A percentile compares a stretch with the other conserved stretches of the same genome.
phyloP scores from a whole-genome alignment of 1,140 invertebrate species.

The Drosophila subpulchrella region DNA sequence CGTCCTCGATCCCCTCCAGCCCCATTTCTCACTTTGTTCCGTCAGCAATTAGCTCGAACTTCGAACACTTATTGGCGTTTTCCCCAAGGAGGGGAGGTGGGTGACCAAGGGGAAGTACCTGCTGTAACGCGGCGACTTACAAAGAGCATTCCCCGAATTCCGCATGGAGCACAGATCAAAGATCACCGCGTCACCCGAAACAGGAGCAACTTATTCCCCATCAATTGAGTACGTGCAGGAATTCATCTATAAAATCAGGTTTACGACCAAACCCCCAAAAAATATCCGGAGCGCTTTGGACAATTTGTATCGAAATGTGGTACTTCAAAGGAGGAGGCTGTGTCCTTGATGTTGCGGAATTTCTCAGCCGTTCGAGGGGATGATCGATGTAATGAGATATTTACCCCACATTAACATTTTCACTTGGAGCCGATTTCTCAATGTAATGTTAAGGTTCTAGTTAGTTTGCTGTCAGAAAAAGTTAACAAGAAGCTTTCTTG shows the following conservation, averaged over 20 bases:
- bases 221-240: slow-evolving; percentile 68
- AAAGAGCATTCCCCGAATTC: slow-evolving; percentile 74
- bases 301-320: slow-evolving; percentile 62
- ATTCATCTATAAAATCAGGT: slow-evolving; percentile 80
- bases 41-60: slow-evolving; percentile 76
- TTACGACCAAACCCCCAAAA: slow-evolving; percentile 18
- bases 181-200: slow-evolving; percentile 74
- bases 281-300: slow-evolving; percentile 49
- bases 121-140: slow-evolving; percentile 78
- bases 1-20: background rate
- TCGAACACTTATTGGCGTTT: slow-evolving; percentile 83
- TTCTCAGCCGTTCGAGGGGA: background rate
- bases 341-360: slow-evolving; percentile 51
- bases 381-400: slow-evolving; percentile 12
- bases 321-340: slow-evolving; percentile 20
- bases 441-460: no score
- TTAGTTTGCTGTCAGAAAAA: no score
- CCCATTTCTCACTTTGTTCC: slow-evolving; percentile 42
- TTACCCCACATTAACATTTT: background rate
- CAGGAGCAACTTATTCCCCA: slow-evolving; percentile 55
- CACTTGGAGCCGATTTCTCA: no score
- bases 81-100: slow-evolving; percentile 25
- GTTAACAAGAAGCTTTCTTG: no score
- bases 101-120: slow-evolving; percentile 5
- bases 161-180: slow-evolving; percentile 72